Evolutionary conservation across 2,888 invertebrate genomes (phyloP).

Genomic region (Watsonalla binaria): DNA sequence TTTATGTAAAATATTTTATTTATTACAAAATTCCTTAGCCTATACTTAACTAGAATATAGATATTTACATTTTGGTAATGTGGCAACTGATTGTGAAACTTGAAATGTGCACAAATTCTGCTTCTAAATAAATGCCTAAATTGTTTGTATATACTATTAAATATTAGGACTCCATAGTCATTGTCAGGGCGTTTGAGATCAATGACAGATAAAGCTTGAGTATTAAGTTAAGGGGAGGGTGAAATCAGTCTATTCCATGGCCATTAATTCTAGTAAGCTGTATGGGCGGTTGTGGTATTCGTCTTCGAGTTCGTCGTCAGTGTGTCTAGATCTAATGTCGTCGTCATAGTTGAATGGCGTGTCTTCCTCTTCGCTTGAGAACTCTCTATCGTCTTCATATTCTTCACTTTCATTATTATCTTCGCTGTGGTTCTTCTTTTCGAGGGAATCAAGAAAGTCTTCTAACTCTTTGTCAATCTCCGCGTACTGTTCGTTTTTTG

Average conservation of each 20-base stretch:
- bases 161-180: constrained; percentile 18
- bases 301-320: constrained; percentile 26
- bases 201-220: constrained; percentile 35
- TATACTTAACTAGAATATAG: constrained; percentile 40
- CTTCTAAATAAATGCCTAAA: constrained; percentile 46
- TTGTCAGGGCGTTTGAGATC: constrained; percentile 30
- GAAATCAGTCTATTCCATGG: constrained; percentile 66
- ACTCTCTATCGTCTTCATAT: constrained; percentile 31
- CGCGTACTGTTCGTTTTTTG: constrained; percentile 40
- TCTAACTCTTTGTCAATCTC: constrained; percentile 54
- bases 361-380: constrained; percentile 22
- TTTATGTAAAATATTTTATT: constrained; percentile 34
- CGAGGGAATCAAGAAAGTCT: constrained; percentile 51
- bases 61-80: constrained; percentile 66
- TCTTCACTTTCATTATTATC: constrained; percentile 33
- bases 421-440: constrained; percentile 24
- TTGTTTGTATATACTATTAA: constrained; percentile 32
- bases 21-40: constrained; percentile 51
- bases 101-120: constrained; percentile 15
- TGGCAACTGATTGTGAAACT: constrained; percentile 20
- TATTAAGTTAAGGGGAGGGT: constrained; percentile 20
- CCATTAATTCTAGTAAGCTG: constrained; percentile 65
- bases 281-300: constrained; percentile 44
- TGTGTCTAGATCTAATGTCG: constrained; percentile 22
- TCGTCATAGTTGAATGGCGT: constrained; percentile 30